Evolutionary conservation across 2,113 vertebrate genomes (phyloP).

Genomic region (Poeciliopsis retropinna): DNA sequence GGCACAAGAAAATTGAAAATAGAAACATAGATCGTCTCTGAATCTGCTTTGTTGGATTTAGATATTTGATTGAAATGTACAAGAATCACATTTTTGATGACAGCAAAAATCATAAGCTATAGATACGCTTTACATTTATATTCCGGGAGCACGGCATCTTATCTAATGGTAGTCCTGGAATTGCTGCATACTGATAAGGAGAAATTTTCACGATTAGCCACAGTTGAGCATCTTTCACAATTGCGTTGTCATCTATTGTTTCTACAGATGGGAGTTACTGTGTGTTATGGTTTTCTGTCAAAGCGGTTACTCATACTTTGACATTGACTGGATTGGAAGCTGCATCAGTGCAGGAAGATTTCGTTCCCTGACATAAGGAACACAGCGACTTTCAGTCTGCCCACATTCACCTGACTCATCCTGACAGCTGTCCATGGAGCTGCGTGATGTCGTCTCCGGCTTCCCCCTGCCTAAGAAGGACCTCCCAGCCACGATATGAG

Average conservation of each 20-base stretch:
- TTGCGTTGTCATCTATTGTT: slow-evolving; percentile 41
- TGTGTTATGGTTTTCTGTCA: slow-evolving; percentile 37
- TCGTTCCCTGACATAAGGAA: slow-evolving; percentile 64
- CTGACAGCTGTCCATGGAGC: slow-evolving; percentile 64
- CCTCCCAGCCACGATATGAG: slow-evolving; percentile 45
- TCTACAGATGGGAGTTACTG: slow-evolving; percentile 37
- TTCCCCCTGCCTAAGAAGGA: slow-evolving; percentile 29
- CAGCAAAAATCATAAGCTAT: neutral
- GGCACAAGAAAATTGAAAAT: slow-evolving; percentile 16
- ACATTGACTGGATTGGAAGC: slow-evolving; percentile 55
- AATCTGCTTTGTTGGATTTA: neutral
- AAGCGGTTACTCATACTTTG: slow-evolving; percentile 53
- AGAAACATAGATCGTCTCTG: slow-evolving; percentile 11
- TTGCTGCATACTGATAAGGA: slow-evolving; percentile 25
- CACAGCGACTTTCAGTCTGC: slow-evolving; percentile 58
- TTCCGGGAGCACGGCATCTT: slow-evolving; percentile 11
- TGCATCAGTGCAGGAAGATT: slow-evolving; percentile 45
- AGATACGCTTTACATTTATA: slow-evolving; percentile 26
- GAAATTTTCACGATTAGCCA: slow-evolving; percentile 20
- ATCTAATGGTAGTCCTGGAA: slow-evolving; percentile 22
- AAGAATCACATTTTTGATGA: neutral
- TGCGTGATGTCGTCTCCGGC: slow-evolving; percentile 65
- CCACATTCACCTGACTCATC: slow-evolving; percentile 74
- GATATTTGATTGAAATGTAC: neutral
- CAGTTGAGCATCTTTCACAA: slow-evolving; percentile 33